Evolutionary conservation across 1,140 invertebrate species (phyloP), one percentile per base, ranked within the genome.

Genomic region (Oncopeltus fasciatus): DNA sequence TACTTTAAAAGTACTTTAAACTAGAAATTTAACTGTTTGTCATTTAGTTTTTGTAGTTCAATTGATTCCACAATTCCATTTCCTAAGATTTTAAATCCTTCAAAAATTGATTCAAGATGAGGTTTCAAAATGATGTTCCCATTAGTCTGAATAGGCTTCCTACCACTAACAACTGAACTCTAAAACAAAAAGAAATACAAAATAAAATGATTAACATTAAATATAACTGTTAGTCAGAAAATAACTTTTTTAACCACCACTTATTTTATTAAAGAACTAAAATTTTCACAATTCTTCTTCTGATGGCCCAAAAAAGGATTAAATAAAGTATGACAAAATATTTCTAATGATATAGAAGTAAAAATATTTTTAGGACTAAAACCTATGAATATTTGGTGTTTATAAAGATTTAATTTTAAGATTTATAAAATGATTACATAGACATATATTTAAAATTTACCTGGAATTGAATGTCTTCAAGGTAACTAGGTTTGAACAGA

Each of bases 401-500:
- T 38, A 38, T 38, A 14, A 38, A 38, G 5, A 8, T 38, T 38
- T 5, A 8, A 14, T 38, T 38, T 38, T 38, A 8, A 14, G 5
- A 38, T 38, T 49, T 49, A 49, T 27, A 61, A 47, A 59, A 58
- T 20, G 59, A n/a, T 26, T 27, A 16, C 24, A 24, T 5, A 24
- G 33, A 14, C n/a, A n/a, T 24, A 21, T 8, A 46, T 29, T 27
- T 31, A 62, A 57, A 12, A 29, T 59, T 56, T 61, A 89, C 85
- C 76, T 90, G 89, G 65, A 92, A 87, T 1, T 87, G 80, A 66
- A 77, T 80, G 0, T 69, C 59, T 58, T 83, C 77, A 21, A 81
- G 72, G 1, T 79, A 75, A 56, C 76, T 70, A 8, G 90, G 88
- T 71, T 86, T 91, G 79, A 92, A 87, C 16, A 93, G 71, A 57